phyloP scores from a whole-genome alignment of 1,140 invertebrate genomes.

The Contarinia nasturtii region DNA sequence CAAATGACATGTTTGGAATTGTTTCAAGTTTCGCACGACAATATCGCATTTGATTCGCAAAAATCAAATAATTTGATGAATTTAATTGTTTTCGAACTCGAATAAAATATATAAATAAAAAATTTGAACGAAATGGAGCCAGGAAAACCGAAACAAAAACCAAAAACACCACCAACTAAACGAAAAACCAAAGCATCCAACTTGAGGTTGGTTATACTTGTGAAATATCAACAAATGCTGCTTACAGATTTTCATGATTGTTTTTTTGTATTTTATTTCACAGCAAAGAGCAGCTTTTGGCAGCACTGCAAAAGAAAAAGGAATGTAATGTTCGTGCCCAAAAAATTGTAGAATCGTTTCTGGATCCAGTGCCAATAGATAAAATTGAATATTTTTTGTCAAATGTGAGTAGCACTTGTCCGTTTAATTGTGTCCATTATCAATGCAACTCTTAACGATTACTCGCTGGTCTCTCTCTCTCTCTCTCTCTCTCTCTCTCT shows the following conservation, averaged over 20 bases:
- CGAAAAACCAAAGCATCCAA: neutral
- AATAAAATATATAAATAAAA: no score
- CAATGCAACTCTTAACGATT: neutral
- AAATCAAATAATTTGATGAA: no score
- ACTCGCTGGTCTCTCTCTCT: neutral
- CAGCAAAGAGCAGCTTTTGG: constrained; percentile 36
- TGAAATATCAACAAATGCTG: neutral
- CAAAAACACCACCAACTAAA: neutral
- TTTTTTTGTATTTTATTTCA: neutral
- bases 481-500: neutral
- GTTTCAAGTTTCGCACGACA: no score
- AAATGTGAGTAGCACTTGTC: neutral
- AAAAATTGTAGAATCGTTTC: constrained; percentile 36
- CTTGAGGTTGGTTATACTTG: neutral
- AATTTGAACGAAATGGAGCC: no score
- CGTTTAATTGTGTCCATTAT: no score
- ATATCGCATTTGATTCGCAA: no score
- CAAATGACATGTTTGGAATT: no score
- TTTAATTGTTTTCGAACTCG: no score
- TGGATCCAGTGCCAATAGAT: constrained; percentile 30
- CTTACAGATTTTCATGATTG: neutral
- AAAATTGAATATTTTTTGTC: constrained; percentile 23
- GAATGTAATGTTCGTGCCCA: constrained; percentile 44
- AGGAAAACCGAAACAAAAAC: neutral
- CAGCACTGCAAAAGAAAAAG: constrained; percentile 41